Evolutionary conservation across 2,113 vertebrate species (phyloP), one percentile per base, ranked within the genome.

Genomic region (Coryphaenoides rupestris): DNA sequence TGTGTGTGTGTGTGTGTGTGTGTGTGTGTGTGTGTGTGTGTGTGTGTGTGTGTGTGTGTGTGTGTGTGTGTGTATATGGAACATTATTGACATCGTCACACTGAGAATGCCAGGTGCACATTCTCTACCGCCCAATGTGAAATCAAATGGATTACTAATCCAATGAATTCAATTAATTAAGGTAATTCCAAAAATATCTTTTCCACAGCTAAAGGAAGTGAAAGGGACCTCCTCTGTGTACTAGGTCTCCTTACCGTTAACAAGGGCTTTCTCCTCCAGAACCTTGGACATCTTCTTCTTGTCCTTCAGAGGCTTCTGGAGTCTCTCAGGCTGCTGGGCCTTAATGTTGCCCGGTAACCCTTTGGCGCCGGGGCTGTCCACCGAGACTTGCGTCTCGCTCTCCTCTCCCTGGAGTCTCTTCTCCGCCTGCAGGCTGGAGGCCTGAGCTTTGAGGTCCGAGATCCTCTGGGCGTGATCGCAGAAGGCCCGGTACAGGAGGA

Each of bases 221-320:
- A 5, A 45, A 45, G 13, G 5, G 13, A 45, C 40, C 40, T 12
- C 40, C n/a, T n/a, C n/a, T n/a, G 40, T 45, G 50, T 15, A 52
- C n/a, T n/a, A n/a, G 1, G 12, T 15, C 5, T 12, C 15, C 69
- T 81, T 68, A 91, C 90, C 86, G 88, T 69, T 89, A 61, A 45
- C 40, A 4, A 75, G 75, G 66, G 77, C 69, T 72, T 86, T 87
- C 67, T 87, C 81, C 61, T 88, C 86, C 59, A 89, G 72, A 73
- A 28, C 86, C 66, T 85, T 83, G 64, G 74, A 88, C 1, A 69
- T 45, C 26, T 72, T 86, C 71, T 85, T 87, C 70, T 88, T 90
- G 58, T 90, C 89, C 70, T 85, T 87, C 58, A 91, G 74, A 0
- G 85, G 84, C 64, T 88, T 91, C 66, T 90, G 88, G 19, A 91